phyloP scores from a whole-genome alignment of 2,113 vertebrate species.

The Ginglymostoma cirratum region DNA sequence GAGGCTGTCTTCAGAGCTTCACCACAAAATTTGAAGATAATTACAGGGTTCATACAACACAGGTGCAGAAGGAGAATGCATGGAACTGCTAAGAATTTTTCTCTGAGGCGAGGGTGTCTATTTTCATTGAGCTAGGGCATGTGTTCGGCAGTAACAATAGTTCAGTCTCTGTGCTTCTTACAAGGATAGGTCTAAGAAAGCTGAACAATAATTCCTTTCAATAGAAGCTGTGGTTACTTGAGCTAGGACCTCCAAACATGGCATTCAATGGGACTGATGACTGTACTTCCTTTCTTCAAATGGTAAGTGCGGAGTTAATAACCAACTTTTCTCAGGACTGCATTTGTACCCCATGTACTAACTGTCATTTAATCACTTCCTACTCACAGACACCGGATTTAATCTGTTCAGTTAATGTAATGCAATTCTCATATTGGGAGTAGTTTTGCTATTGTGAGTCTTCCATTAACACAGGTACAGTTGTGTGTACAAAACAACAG shows the following conservation, averaged over 20 bases:
- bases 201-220: conserved; percentile 21
- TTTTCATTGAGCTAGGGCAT: conserved; percentile 10
- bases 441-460: background rate
- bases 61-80: conserved; percentile 29
- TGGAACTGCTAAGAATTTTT: conserved; percentile 17
- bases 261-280: background rate
- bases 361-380: background rate
- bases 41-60: conserved; percentile 23
- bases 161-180: conserved; percentile 18
- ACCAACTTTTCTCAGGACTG: background rate
- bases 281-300: conserved; percentile 10
- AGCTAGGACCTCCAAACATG: background rate
- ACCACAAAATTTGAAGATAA: conserved; percentile 14
- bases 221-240: background rate
- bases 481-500: background rate
- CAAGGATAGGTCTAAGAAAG: background rate
- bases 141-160: conserved; percentile 19
- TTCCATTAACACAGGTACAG: background rate
- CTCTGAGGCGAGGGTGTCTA: conserved; percentile 36
- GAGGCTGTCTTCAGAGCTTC: background rate
- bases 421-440: background rate
- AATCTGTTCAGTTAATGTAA: background rate
- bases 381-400: too few species aligned
- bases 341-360: background rate
- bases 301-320: conserved; percentile 1